These are phyloP conservation scores for Drosophila nasuta DNA, from an alignment of 1,140 invertebrate species.

Conservation along the genomic window DNA sequence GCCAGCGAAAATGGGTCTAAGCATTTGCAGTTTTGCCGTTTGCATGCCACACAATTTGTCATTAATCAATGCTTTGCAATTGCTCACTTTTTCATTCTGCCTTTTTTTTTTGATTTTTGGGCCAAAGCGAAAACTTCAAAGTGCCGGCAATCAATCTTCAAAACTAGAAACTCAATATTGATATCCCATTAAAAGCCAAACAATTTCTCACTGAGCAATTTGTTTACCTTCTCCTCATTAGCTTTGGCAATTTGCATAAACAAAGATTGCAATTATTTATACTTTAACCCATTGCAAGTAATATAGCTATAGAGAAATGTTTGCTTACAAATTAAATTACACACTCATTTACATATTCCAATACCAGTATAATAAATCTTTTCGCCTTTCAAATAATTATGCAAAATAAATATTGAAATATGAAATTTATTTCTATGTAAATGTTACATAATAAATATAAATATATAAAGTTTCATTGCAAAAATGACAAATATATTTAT, in stretches of 20 bases:
- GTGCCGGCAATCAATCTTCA: slow-evolving; percentile 14
- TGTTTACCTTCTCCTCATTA: slow-evolving; percentile 2
- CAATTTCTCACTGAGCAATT: background rate
- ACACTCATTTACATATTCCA: no score
- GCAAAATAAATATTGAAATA: no score
- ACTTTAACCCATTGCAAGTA: no score
- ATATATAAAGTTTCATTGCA: no score
- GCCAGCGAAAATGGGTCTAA: slow-evolving; percentile 45
- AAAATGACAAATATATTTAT: no score
- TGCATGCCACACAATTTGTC: slow-evolving; percentile 76
- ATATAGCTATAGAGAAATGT: background rate
- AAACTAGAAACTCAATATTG: slow-evolving; percentile 14
- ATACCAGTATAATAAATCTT: no score
- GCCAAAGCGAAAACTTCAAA: slow-evolving; percentile 17
- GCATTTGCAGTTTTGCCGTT: slow-evolving; percentile 26
- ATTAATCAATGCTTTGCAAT: slow-evolving; percentile 75
- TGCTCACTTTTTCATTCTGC: slow-evolving; percentile 32
- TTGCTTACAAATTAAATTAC: background rate
- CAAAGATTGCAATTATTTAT: background rate
- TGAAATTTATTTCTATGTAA: no score
- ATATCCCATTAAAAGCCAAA: slow-evolving; percentile 1
- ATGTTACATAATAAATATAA: no score
- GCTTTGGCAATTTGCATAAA: background rate
- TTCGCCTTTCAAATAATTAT: no score
- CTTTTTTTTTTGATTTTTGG: background rate